phyloP scores from a whole-genome alignment of 2,797 vertebrate species.

The Pseudotriccus pelzelni region DNA sequence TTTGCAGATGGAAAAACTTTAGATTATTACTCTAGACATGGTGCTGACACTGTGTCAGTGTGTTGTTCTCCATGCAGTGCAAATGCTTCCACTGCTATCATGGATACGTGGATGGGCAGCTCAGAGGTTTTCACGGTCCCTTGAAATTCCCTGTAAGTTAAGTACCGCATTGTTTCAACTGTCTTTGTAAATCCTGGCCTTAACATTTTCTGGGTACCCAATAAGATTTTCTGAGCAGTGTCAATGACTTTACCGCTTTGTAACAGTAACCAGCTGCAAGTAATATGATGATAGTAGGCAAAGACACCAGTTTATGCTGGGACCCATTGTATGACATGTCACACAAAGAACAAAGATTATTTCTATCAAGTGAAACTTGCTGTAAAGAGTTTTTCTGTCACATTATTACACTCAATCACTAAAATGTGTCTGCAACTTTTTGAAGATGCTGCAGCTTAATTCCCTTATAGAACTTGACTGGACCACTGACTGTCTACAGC shows the following conservation, averaged over 20 bases:
- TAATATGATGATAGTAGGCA: neutral
- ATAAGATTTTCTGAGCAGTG: neutral
- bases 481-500: neutral
- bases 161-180: neutral
- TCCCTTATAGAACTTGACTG: neutral
- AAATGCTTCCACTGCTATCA: neutral
- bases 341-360: neutral
- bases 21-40: neutral
- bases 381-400: neutral
- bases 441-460: neutral
- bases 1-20: neutral
- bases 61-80: neutral
- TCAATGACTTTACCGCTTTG: neutral
- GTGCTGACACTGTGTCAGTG: neutral
- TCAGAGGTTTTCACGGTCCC: rapidly evolving
- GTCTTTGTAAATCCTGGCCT: neutral
- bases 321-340: neutral
- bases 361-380: neutral
- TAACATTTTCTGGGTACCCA: neutral
- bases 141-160: neutral
- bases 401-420: neutral
- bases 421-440: neutral
- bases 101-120: neutral
- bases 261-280: neutral
- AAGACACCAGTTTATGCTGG: neutral